phyloP scores from a whole-genome alignment of 2,113 vertebrate genomes.

The Peromyscus polionotus region DNA sequence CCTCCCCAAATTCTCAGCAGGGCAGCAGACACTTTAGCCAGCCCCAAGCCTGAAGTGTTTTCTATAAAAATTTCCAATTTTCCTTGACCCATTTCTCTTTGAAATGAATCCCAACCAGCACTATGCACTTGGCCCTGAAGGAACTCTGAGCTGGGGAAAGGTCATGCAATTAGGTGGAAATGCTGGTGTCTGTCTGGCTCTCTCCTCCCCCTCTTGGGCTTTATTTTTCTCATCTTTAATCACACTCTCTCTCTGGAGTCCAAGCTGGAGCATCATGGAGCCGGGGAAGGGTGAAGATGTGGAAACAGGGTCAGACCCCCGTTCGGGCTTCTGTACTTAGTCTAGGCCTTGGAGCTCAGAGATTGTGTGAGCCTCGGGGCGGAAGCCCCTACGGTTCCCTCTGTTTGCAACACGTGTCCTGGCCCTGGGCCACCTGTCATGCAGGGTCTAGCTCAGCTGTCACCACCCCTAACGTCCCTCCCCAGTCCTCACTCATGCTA shows the following conservation, averaged over 20 bases:
- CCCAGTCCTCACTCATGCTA: too few species aligned
- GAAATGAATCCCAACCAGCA: constrained; percentile 64
- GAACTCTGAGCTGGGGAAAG: constrained; percentile 45
- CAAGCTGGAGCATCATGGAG: background rate
- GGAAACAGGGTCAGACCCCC: background rate
- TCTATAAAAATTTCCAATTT: constrained; percentile 76
- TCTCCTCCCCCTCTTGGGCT: background rate
- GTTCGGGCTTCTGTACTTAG: background rate
- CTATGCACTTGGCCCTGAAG: constrained; percentile 53
- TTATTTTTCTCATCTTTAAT: background rate
- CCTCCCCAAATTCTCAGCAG: constrained; percentile 54
- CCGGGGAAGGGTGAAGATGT: fast-evolving
- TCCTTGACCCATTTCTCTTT: constrained; percentile 81
- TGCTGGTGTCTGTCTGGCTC: constrained; percentile 26
- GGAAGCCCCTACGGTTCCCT: background rate
- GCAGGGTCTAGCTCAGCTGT: background rate
- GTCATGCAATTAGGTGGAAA: constrained; percentile 43
- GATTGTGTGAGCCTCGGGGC: too few species aligned
- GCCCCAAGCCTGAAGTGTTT: constrained; percentile 65
- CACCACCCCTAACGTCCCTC: background rate
- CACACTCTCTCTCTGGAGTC: background rate
- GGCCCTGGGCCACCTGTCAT: background rate
- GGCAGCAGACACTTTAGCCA: constrained; percentile 40
- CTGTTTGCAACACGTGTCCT: background rate
- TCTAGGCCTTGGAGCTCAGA: fast-evolving